A percentile compares a stretch with the other conserved stretches of the same genome.
phyloP scores from a whole-genome alignment of 2,797 vertebrate species.

The Aplochiton taeniatus region DNA sequence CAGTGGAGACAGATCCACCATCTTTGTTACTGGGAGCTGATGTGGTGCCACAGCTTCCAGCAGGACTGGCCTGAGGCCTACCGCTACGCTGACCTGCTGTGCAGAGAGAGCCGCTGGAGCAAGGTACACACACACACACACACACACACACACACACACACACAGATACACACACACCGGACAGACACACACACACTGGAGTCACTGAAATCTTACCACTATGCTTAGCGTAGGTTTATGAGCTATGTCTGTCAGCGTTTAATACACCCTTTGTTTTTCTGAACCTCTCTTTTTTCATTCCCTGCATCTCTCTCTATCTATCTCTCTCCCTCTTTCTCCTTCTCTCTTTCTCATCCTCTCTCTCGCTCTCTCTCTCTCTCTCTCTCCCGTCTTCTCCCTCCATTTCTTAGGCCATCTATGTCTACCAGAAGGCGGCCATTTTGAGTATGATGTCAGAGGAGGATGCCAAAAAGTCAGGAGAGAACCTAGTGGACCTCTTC shows the following conservation, averaged over 20 bases:
- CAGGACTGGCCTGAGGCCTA: constrained; percentile 92
- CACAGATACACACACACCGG: neutral
- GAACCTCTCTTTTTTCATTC: too few species aligned
- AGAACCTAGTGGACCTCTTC: constrained; percentile 85
- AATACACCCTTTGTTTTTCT: too few species aligned
- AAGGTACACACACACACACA: constrained; percentile 77
- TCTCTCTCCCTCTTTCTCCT: too few species aligned
- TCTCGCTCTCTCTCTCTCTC: neutral
- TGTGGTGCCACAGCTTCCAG: constrained; percentile 91
- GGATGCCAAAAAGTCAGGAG: constrained; percentile 78
- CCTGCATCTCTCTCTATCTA: too few species aligned
- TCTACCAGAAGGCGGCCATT: constrained; percentile 94
- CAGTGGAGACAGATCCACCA: constrained; percentile 97
- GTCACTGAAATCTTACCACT: too few species aligned
- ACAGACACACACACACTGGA: neutral
- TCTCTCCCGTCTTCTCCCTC: constrained; percentile 21
- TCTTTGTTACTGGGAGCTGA: constrained; percentile 96
- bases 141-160: constrained; percentile 12
- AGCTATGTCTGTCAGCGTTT: too few species aligned
- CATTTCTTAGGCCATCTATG: constrained; percentile 86
- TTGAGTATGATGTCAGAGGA: constrained; percentile 92
- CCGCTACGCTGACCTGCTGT: constrained; percentile 88
- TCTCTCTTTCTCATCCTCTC: constrained; percentile 34
- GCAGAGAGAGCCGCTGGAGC: constrained; percentile 95
- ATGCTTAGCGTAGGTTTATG: too few species aligned